A percentile compares a stretch with the other conserved stretches of the same genome.
Conservation (phyloP, 2,113 vertebrate genomes). For the Poecilia latipinna region DNA sequence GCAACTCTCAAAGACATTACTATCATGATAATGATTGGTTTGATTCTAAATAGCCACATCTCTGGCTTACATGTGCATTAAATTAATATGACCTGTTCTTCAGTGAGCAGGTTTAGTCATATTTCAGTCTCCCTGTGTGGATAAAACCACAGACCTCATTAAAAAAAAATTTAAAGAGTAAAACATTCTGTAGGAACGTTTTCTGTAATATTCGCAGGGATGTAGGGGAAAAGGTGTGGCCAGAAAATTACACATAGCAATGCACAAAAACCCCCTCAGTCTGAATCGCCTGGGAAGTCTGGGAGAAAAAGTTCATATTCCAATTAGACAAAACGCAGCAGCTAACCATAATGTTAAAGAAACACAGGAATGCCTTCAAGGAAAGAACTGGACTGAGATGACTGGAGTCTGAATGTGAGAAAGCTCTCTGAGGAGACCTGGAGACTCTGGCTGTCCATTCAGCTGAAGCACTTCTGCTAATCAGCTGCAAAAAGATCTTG, state of each 20-base stretch:
- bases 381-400: not conserved
- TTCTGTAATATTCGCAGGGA: too few species aligned
- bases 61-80: too few species aligned
- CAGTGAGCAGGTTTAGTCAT: too few species aligned
- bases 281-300: not conserved
- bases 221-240: too few species aligned
- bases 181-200: too few species aligned
- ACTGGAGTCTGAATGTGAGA: not conserved
- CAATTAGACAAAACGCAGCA: not conserved
- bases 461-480: not conserved
- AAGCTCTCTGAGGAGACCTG: not conserved
- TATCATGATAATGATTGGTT: too few species aligned
- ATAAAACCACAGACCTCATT: too few species aligned
- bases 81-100: too few species aligned
- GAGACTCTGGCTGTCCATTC: not conserved
- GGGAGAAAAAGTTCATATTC: not conserved
- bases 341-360: not conserved
- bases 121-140: too few species aligned
- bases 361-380: not conserved
- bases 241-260: not conserved
- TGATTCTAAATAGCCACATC: too few species aligned
- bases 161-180: too few species aligned
- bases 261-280: not conserved
- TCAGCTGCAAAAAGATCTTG: not conserved
- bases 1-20: too few species aligned